Percentiles rank a stretch among this genome's conserved stretches.
These are phyloP conservation scores for Paedocypris sp. DNA, from an alignment of 2,113 vertebrate genomes.

Conservation along the genomic window DNA sequence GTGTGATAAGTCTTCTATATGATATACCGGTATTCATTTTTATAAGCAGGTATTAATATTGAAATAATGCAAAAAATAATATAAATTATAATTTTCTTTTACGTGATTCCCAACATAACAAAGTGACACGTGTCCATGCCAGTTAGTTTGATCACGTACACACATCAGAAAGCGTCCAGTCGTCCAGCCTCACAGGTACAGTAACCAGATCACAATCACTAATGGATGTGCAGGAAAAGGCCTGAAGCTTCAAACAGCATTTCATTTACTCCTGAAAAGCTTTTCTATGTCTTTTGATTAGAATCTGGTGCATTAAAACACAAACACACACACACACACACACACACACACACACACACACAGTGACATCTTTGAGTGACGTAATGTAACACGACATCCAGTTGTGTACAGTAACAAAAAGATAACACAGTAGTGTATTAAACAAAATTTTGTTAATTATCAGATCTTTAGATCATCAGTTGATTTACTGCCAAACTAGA, in stretches of 20 bases:
- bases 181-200: background rate
- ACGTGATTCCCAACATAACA: background rate
- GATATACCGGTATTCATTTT: no score
- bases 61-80: background rate
- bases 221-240: conserved; percentile 14
- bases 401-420: no score
- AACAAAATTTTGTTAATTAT: no score
- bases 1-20: no score
- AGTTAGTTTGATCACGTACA: conserved; percentile 7
- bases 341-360: no score
- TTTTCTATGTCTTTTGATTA: conserved; percentile 1
- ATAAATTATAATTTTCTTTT: background rate
- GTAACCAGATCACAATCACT: conserved; percentile 13
- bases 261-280: background rate
- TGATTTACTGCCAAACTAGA: no score
- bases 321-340: no score
- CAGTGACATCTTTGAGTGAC: background rate
- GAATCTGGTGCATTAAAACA: no score
- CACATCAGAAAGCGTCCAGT: conserved; percentile 5
- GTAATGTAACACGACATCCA: background rate
- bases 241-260: conserved; percentile 16
- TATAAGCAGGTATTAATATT: no score
- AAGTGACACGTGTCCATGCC: background rate
- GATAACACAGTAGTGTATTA: no score
- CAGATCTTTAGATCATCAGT: no score